These are phyloP conservation scores for Acholoe squamosa DNA, from an alignment of 2,888 invertebrate genomes.

Conservation along the genomic window DNA sequence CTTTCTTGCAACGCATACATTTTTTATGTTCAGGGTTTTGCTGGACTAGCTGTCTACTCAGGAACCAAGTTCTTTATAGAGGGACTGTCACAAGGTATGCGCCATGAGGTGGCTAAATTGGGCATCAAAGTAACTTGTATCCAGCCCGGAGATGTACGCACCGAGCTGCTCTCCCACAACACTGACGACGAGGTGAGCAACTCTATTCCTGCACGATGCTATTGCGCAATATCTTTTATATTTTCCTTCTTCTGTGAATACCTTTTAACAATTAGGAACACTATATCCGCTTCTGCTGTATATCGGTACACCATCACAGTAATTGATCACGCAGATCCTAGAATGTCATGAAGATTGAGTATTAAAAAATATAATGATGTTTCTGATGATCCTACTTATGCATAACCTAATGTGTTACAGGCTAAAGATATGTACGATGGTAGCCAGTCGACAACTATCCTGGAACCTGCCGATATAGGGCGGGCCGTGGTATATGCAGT, in stretches of 20 bases:
- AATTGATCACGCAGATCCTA: too few species aligned
- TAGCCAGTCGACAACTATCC: constrained; percentile 75
- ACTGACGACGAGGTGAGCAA: constrained; percentile 81
- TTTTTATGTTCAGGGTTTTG: constrained; percentile 77
- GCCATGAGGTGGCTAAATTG: constrained; percentile 80
- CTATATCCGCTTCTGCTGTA: too few species aligned
- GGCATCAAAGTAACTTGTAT: constrained; percentile 83
- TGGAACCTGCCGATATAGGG: constrained; percentile 82
- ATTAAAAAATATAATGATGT: too few species aligned
- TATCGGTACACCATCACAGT: too few species aligned
- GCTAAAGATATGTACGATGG: constrained; percentile 80
- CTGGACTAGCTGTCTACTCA: constrained; percentile 83
- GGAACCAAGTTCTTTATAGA: constrained; percentile 84
- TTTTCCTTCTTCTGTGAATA: too few species aligned
- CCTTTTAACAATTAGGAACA: too few species aligned
- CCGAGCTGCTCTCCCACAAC: constrained; percentile 79
- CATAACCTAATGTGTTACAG: constrained; percentile 71
- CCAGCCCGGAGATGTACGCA: constrained; percentile 84
- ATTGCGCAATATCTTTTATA: too few species aligned
- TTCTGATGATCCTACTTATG: background rate
- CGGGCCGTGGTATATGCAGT: constrained; percentile 82
- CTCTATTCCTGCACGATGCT: background rate
- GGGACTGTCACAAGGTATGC: constrained; percentile 82
- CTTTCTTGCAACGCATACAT: background rate
- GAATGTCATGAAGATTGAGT: too few species aligned